These are phyloP conservation scores for Hydrolagus affinis DNA, from an alignment of 2,113 vertebrate species.

Conservation along the genomic window DNA sequence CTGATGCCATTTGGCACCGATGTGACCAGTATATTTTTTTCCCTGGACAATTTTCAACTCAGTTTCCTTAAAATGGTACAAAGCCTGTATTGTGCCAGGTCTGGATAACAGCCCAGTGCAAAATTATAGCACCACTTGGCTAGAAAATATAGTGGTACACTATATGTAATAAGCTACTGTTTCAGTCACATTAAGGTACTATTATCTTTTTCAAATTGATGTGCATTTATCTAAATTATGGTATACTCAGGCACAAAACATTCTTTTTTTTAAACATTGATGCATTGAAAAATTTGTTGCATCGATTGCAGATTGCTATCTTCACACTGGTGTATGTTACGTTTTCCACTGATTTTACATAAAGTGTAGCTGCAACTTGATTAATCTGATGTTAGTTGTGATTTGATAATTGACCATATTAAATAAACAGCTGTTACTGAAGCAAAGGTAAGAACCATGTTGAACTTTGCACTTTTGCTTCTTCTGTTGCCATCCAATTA, in stretches of 20 bases:
- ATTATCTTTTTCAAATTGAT: slow-evolving; percentile 8
- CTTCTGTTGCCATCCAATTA: too few relatives aligned
- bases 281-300: background rate
- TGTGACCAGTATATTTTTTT: background rate
- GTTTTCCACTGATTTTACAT: background rate
- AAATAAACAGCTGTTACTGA: background rate
- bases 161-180: background rate
- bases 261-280: background rate
- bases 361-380: background rate
- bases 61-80: slow-evolving; percentile 12
- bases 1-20: background rate
- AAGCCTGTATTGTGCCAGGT: background rate
- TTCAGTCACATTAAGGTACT: background rate
- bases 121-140: background rate
- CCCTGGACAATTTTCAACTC: background rate
- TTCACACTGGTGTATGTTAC: background rate
- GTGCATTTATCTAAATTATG: background rate
- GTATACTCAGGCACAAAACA: background rate
- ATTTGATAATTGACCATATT: background rate
- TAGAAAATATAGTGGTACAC: background rate
- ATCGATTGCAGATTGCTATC: background rate
- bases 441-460: background rate
- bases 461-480: too few relatives aligned
- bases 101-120: background rate
- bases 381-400: background rate